Conservation (phyloP, 2,113 vertebrate genomes). For the Zapornia atra region DNA sequence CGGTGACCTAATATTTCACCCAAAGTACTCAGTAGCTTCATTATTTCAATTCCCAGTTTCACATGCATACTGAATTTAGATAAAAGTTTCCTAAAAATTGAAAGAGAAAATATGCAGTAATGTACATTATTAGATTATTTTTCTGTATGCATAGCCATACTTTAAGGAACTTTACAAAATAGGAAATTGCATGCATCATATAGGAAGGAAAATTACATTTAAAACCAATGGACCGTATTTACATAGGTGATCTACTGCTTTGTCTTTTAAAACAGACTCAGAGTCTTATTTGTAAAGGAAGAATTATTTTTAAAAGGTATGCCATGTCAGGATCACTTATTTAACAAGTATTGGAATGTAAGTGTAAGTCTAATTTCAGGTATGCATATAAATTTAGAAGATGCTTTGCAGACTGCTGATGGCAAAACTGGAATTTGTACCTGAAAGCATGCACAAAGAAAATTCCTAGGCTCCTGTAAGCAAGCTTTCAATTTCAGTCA, state of each 20-base stretch:
- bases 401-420: neutral
- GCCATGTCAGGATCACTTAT: neutral
- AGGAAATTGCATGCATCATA: neutral
- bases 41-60: neutral
- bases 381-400: neutral
- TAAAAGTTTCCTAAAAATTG: neutral
- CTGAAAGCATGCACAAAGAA: neutral
- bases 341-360: neutral
- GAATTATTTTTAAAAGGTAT: neutral
- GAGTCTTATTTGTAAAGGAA: neutral
- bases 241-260: neutral
- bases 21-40: neutral
- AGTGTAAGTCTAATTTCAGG: neutral
- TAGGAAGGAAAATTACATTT: neutral
- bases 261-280: neutral
- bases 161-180: neutral
- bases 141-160: neutral
- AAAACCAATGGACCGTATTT: neutral
- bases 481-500: neutral
- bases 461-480: neutral
- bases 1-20: neutral
- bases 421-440: neutral
- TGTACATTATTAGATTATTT: neutral
- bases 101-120: neutral
- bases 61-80: neutral